Conservation (phyloP, 2,888 invertebrate species). For the Sphaerophoria taeniata region DNA sequence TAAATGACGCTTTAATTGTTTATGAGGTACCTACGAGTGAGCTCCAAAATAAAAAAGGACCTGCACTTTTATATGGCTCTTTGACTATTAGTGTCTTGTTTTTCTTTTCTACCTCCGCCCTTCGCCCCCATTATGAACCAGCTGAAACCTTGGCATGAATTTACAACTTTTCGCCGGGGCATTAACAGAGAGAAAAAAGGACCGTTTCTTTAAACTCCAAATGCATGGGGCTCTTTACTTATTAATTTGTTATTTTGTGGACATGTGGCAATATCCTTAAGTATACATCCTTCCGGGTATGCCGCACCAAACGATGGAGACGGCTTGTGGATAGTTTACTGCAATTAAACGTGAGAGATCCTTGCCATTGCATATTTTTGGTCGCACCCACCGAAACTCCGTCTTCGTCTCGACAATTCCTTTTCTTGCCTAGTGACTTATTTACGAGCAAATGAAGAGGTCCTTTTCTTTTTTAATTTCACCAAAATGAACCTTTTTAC, state of each 20-base stretch:
- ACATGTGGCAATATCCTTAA: conserved; percentile 69
- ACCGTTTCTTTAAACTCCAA: conserved; percentile 70
- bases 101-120: background rate
- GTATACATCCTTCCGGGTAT: conserved; percentile 10
- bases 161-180: background rate
- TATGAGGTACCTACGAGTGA: conserved; percentile 51
- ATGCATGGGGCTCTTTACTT: conserved; percentile 69
- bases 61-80: conserved; percentile 30
- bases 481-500: conserved; percentile 72
- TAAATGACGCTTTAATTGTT: conserved; percentile 75
- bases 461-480: conserved; percentile 61
- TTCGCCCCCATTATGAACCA: conserved; percentile 57
- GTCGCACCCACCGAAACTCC: conserved; percentile 10
- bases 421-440: conserved; percentile 57
- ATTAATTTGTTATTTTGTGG: conserved; percentile 72
- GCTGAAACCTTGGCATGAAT: conserved; percentile 57
- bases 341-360: conserved; percentile 73
- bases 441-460: conserved; percentile 66
- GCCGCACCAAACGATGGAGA: too few species aligned
- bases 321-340: conserved; percentile 66
- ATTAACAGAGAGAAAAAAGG: conserved; percentile 35
- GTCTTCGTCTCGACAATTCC: background rate
- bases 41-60: conserved; percentile 16
- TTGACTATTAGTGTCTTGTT: conserved; percentile 70
- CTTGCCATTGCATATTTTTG: conserved; percentile 21